Conservation (phyloP, 2,113 vertebrate genomes). For the Casuarius casuarius region DNA sequence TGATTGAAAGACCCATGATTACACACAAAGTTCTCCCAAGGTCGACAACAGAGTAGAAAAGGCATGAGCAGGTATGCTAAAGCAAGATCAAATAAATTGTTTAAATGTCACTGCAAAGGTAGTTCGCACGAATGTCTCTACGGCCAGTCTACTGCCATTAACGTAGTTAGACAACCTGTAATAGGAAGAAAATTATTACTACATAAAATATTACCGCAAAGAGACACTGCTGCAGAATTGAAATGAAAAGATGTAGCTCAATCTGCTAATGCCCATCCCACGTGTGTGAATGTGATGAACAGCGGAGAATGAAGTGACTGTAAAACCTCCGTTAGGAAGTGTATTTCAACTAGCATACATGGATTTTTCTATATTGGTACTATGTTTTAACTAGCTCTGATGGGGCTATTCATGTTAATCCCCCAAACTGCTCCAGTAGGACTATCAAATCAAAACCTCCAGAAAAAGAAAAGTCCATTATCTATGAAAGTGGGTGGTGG, state of each 20-base stretch:
- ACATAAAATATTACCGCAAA: constrained; percentile 76
- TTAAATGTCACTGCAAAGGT: constrained; percentile 77
- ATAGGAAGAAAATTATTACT: constrained; percentile 73
- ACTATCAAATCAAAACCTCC: constrained; percentile 37
- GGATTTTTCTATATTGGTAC: constrained; percentile 1
- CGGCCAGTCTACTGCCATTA: constrained; percentile 72
- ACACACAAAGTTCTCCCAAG: constrained; percentile 76
- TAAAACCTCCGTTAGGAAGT: constrained; percentile 44
- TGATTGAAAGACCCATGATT: constrained; percentile 68
- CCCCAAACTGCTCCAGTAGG: not conserved
- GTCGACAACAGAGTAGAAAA: constrained; percentile 68
- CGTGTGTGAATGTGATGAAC: constrained; percentile 54
- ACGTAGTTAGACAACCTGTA: constrained; percentile 77
- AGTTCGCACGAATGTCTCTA: constrained; percentile 73
- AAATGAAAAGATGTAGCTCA: constrained; percentile 79
- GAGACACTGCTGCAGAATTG: constrained; percentile 67
- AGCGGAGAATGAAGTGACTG: constrained; percentile 54
- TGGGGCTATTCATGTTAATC: not conserved
- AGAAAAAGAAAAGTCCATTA: constrained; percentile 5
- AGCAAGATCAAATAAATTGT: constrained; percentile 81
- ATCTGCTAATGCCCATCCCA: constrained; percentile 67
- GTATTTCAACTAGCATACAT: constrained; percentile 29
- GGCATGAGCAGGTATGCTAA: constrained; percentile 80
- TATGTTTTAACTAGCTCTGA: not conserved
- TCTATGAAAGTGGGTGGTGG: not conserved